Base-by-base conservation (phyloP, 2,113 vertebrate species). In the Beaufortia kweichowensis region DNA sequence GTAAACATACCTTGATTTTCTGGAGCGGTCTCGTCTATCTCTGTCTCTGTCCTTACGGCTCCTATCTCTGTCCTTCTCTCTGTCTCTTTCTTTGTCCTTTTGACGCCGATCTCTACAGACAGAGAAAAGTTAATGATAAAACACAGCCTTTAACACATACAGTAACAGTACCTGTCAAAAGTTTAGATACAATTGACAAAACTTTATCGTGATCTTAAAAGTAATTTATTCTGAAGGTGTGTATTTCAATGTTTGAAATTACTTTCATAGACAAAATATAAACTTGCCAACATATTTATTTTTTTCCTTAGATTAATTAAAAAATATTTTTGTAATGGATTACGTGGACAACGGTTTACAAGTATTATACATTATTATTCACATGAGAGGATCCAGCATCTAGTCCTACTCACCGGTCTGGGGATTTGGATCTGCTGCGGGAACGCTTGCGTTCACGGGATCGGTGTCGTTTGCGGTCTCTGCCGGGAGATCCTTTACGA, bases 401-500 rank as follows among this genome's bases (percentile, higher is more conserved):
- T n/a, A 61, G 28, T 29, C 28, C 0, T 17, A 8, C 66, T 26
- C 82, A 96, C 96, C 97, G 94, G 21, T 98, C 97, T 0, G 87
- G 0, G 6, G 95, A 98, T 82, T 97, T 97, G 43, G 97, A 98
- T 3, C 94, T 91, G 83, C 93, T 94, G 75, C 92, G 84, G 41
- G 90, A 91, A 7, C 94, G 83, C 7, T 95, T 93, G 21, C 95
- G 88, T 14, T 98, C 97, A 69, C 95, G 93, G 23, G 96, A 97
- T 0, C 95, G 92, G 81, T 96, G 94, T 0, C 95, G 90, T 74
- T 95, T 95, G n/a, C 94, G 83, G 0, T 95, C 94, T 84, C 97
- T 96, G 41, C 86, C 61, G 0, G 95, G 95, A 35, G 96, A 96
- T 2, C 66, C 33, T 80, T 96, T 98, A 9, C 96, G 90, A 24